Evolutionary conservation across 1,140 invertebrate species (phyloP).

Genomic region (Euschistus heros): DNA sequence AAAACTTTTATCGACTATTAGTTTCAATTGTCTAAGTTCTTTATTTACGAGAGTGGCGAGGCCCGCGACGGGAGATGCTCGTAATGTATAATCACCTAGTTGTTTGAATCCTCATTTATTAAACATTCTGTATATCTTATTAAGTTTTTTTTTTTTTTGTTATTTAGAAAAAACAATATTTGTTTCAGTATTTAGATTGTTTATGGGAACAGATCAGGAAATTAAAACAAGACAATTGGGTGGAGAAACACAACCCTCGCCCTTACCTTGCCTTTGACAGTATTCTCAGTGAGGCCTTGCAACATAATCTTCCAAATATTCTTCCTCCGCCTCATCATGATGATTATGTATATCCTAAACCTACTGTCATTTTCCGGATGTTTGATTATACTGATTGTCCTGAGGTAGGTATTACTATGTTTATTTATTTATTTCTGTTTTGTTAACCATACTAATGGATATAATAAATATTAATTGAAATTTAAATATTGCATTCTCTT

Average conservation of each 20-base stretch:
- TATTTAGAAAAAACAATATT: neutral
- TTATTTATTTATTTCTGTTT: no score
- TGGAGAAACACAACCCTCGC: slow-evolving; percentile 89
- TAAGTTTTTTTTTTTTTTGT: neutral
- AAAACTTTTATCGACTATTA: no score
- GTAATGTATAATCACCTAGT: neutral
- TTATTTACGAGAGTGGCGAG: no score
- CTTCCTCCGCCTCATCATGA: slow-evolving; percentile 85
- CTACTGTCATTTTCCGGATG: slow-evolving; percentile 82
- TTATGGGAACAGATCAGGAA: slow-evolving; percentile 93
- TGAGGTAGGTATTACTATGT: slow-evolving; percentile 44
- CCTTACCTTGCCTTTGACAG: slow-evolving; percentile 94
- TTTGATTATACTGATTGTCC: slow-evolving; percentile 99
- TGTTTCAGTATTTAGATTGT: slow-evolving; percentile 76
- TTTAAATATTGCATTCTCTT: no score
- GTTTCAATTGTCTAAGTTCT: no score
- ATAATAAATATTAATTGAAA: no score
- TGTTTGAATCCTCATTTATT: neutral
- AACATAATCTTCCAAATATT: slow-evolving; percentile 86
- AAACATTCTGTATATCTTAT: neutral
- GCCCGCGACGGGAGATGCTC: no score
- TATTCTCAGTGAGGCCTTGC: slow-evolving; percentile 85
- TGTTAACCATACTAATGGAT: no score
- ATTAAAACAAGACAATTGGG: slow-evolving; percentile 88
- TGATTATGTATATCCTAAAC: slow-evolving; percentile 77